Evolutionary conservation across 2,797 vertebrate species (phyloP), one percentile per base, ranked within the genome.

Genomic region (Phaenicophaeus curvirostris): DNA sequence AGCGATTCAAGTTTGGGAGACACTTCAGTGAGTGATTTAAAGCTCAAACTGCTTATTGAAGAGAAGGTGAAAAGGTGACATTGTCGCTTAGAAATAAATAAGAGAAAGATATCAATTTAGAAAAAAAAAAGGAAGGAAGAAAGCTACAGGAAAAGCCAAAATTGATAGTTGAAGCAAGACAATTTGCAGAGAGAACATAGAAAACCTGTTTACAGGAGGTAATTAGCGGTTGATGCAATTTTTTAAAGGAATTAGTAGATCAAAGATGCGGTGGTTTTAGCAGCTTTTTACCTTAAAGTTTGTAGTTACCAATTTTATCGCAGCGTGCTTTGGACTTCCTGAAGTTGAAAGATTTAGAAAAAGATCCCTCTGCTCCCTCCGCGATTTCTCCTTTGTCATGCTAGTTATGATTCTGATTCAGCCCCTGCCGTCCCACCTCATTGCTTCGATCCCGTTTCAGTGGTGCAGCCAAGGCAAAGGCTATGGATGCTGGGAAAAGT

Each of bases 81-180:
- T 54, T 82, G 88, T 93, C 83, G 66, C 93, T 95, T 96, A 91
- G 92, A 93, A 93, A 95, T 95, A 85, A 90, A 77, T 87, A 95
- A 95, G 82, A 84, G 85, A 75, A 95, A 88, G 62, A 78, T 85
- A 91, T 18, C 80, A 83, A 44, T 92, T 95, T 82, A 86, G 87
- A 46, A 13, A 11, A 81, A 76, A 57, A 86, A 85, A 85, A 78
- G 63, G 23, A 27, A 76, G 88, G 89, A 96, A 89, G 76, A 93
- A 93, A 84, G 85, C 89, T 84, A 51, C 44, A 92, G 87, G 77
- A 89, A 85, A 91, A 96, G 80, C 37, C 77, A 90, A 50, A 93
- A 87, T 63, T 93, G 76, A 88, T 93, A 94, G 79, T n/a, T 93
- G 92, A 93, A 91, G 85, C 59, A 73, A 84, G 66, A 92, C 90